A percentile compares a stretch with the other conserved stretches of the same genome.
These are phyloP conservation scores for Rotaria sp. DNA, from an alignment of 2,888 invertebrate species.

Conservation along the genomic window DNA sequence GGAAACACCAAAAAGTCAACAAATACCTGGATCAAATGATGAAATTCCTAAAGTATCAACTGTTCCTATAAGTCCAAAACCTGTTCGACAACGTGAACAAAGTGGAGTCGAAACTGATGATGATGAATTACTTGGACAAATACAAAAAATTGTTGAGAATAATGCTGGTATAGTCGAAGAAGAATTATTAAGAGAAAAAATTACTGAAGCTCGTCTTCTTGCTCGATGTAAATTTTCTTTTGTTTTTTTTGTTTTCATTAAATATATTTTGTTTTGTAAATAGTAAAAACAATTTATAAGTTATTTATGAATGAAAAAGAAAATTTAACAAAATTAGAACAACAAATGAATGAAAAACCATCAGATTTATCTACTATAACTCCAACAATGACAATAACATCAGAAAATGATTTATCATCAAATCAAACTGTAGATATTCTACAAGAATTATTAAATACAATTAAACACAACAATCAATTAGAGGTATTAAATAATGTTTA, in stretches of 20 bases:
- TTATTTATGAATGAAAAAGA: conserved; percentile 25
- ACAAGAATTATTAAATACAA: conserved; percentile 27
- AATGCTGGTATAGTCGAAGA: background rate
- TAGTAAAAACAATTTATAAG: background rate
- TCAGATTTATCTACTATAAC: background rate
- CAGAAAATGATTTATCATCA: background rate
- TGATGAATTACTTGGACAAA: background rate
- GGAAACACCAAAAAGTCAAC: background rate
- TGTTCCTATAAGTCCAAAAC: background rate
- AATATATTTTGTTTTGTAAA: background rate
- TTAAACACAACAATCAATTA: conserved; percentile 25
- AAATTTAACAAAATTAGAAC: conserved; percentile 7
- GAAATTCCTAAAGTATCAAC: background rate
- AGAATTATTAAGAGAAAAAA: background rate
- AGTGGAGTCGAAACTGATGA: conserved; percentile 8
- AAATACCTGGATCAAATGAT: background rate
- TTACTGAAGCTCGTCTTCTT: conserved; percentile 1
- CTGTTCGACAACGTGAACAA: background rate
- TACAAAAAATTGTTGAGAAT: background rate
- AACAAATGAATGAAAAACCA: conserved; percentile 20
- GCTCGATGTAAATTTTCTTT: background rate
- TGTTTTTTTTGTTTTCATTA: background rate
- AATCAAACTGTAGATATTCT: conserved; percentile 12
- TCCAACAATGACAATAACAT: background rate
- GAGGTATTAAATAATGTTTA: background rate